Percentiles rank a stretch among this genome's conserved stretches.
These are phyloP conservation scores for Enteromius viviparus DNA, from an alignment of 2,797 vertebrate species.

Conservation along the genomic window DNA sequence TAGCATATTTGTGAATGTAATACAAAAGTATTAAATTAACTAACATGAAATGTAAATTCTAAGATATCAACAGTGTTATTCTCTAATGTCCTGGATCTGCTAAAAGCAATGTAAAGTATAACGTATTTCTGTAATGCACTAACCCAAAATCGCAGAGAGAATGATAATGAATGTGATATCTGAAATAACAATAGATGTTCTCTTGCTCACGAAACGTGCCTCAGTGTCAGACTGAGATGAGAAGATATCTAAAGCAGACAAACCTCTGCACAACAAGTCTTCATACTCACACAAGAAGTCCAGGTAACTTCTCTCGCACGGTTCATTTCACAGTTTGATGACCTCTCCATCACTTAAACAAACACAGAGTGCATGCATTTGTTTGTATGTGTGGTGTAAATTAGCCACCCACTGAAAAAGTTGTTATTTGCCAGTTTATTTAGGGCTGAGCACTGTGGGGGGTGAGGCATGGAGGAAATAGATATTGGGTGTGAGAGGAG, in stretches of 20 bases:
- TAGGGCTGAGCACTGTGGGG: constrained; percentile 13
- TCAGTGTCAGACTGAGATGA: constrained; percentile 9
- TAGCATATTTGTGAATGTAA: neutral
- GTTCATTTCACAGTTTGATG: constrained; percentile 22
- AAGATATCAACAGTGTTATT: too few species aligned
- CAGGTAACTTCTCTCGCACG: neutral
- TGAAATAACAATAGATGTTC: neutral
- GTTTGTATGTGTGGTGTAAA: constrained; percentile 29
- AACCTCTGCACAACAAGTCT: neutral
- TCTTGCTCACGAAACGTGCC: neutral
- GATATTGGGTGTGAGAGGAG: constrained; percentile 36
- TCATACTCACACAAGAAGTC: neutral
- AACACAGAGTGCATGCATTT: constrained; percentile 23
- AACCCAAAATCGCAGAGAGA: neutral
- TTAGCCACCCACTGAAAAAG: constrained; percentile 23
- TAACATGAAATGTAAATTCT: neutral
- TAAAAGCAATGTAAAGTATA: neutral
- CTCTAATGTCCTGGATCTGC: neutral
- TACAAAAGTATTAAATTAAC: neutral
- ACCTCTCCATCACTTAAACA: constrained; percentile 39
- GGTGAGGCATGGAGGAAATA: neutral
- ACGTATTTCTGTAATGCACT: neutral
- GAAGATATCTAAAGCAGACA: constrained; percentile 16
- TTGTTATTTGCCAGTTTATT: constrained; percentile 31
- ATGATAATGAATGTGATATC: constrained; percentile 9